Evolutionary conservation across 2,888 invertebrate species (phyloP).

Genomic region (Anticlea derivata): DNA sequence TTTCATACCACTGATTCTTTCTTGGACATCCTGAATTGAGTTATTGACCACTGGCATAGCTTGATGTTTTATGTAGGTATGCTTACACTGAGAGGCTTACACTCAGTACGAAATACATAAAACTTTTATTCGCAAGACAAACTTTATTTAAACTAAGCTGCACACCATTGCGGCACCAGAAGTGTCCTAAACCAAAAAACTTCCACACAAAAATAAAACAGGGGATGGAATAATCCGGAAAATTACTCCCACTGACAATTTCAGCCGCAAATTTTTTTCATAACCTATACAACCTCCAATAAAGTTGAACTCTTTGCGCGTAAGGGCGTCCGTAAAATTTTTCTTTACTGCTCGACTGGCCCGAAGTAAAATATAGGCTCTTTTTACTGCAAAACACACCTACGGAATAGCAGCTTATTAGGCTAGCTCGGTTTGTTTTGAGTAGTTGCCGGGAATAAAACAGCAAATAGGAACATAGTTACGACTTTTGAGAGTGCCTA

Average conservation of each 20-base stretch:
- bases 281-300: conserved; percentile 51
- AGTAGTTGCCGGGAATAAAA: conserved; percentile 2
- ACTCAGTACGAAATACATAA: conserved; percentile 10
- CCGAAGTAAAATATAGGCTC: conserved; percentile 37
- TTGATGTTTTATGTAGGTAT: too few species aligned
- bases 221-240: conserved; percentile 40
- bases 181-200: conserved; percentile 32
- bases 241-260: conserved; percentile 49
- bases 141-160: conserved; percentile 21
- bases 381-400: conserved; percentile 34
- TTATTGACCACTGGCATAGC: too few species aligned
- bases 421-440: conserved; percentile 25
- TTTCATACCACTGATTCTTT: too few species aligned
- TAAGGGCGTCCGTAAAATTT: conserved; percentile 53
- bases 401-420: conserved; percentile 32
- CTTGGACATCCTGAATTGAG: too few species aligned
- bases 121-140: conserved; percentile 16
- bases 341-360: conserved; percentile 48
- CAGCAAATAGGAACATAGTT: not conserved
- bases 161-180: conserved; percentile 27
- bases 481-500: not conserved
- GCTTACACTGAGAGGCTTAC: too few species aligned
- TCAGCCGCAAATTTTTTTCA: conserved; percentile 47
- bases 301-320: conserved; percentile 53
- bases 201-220: conserved; percentile 40